These are phyloP conservation scores for Hofmannophila pseudospretella DNA, from an alignment of 2,888 invertebrate genomes.

Conservation along the genomic window DNA sequence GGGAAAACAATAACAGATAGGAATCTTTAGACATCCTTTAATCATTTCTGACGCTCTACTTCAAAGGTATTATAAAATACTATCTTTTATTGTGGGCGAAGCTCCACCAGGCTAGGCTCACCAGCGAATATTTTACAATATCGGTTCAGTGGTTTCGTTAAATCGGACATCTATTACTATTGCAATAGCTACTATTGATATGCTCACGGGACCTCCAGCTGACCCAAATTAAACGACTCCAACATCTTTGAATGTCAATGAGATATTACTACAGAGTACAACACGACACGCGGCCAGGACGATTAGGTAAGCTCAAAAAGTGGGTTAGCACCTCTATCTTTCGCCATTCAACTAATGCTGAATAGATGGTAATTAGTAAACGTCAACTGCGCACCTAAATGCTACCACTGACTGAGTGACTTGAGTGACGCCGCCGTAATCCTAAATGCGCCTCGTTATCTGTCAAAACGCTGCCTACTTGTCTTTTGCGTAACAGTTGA, in stretches of 20 bases:
- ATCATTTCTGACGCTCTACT: too few relatives aligned
- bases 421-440: slow-evolving; percentile 22
- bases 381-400: slow-evolving; percentile 15
- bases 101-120: too few relatives aligned
- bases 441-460: slow-evolving; percentile 28
- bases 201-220: background rate
- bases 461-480: slow-evolving; percentile 26
- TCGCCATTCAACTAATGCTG: slow-evolving; percentile 35
- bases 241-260: too few relatives aligned
- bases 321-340: slow-evolving; percentile 27
- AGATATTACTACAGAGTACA: slow-evolving; percentile 7
- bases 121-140: too few relatives aligned
- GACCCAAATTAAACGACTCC: slow-evolving; percentile 1
- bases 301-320: slow-evolving; percentile 18
- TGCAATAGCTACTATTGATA: background rate
- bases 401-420: too few relatives aligned
- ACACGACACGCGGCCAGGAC: slow-evolving; percentile 2
- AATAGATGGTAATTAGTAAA: slow-evolving; percentile 38
- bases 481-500: slow-evolving; percentile 8
- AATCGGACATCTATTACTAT: too few relatives aligned
- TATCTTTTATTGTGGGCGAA: too few relatives aligned
- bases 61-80: too few relatives aligned
- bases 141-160: too few relatives aligned
- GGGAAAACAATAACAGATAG: too few relatives aligned
- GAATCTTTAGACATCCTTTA: too few relatives aligned